Conservation (phyloP, 2,113 vertebrate genomes). For the Jaculus jaculus region DNA sequence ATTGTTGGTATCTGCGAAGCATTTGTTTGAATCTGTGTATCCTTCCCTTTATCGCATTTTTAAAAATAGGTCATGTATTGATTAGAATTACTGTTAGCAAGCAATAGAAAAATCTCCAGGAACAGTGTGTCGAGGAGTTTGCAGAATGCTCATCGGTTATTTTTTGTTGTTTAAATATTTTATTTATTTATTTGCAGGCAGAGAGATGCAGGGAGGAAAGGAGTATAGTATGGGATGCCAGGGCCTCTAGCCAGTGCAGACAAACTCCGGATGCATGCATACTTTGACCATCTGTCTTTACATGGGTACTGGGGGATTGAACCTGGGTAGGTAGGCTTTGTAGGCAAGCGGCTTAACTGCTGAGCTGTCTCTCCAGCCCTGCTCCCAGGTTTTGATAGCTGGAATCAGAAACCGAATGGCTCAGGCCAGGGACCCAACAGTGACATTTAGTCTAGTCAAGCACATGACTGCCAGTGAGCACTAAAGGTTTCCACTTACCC, state of each 20-base stretch:
- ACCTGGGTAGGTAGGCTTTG: too few species aligned
- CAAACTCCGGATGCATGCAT: too few species aligned
- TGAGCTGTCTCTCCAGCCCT: too few species aligned
- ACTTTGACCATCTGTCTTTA: too few species aligned
- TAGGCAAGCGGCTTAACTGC: too few species aligned
- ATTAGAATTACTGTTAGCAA: constrained; percentile 12
- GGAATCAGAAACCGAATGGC: not conserved
- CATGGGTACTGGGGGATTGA: too few species aligned
- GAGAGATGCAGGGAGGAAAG: too few species aligned
- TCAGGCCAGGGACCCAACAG: not conserved
- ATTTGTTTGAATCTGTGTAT: not conserved
- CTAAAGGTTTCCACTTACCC: not conserved
- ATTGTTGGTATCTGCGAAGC: not conserved
- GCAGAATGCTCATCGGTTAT: not conserved
- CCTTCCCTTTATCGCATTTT: not conserved
- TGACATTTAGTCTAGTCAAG: not conserved
- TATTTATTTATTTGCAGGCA: too few species aligned
- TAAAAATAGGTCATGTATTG: not conserved
- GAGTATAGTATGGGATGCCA: too few species aligned
- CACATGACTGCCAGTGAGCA: not conserved
- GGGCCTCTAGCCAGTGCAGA: too few species aligned
- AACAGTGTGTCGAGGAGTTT: not conserved
- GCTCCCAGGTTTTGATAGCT: too few species aligned
- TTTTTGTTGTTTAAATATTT: too few species aligned
- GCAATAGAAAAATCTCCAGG: not conserved